phyloP scores from a whole-genome alignment of 2,113 vertebrate species.

The Caranx ignobilis region DNA sequence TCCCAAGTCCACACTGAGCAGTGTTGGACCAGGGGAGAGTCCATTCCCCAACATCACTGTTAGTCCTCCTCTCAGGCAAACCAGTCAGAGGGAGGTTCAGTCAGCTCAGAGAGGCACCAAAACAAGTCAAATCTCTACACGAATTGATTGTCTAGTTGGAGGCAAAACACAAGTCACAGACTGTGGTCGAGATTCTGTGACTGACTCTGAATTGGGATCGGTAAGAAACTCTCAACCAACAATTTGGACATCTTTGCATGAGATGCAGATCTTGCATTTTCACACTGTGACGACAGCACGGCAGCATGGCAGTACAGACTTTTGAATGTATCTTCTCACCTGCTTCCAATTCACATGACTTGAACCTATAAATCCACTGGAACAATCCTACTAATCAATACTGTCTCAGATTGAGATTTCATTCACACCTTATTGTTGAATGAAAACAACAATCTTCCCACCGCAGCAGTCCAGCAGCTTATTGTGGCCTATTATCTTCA shows the following conservation, averaged over 20 bases:
- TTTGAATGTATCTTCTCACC: constrained; percentile 19
- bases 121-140: constrained; percentile 16
- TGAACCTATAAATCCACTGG: constrained; percentile 7
- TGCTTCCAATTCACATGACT: background rate
- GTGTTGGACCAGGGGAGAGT: background rate
- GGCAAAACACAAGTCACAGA: constrained; percentile 16
- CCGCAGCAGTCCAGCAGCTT: background rate
- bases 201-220: constrained; percentile 75
- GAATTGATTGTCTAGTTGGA: constrained; percentile 43
- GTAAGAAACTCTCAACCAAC: constrained; percentile 60
- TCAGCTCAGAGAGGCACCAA: background rate
- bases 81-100: background rate
- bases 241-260: constrained; percentile 36
- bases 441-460: background rate
- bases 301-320: constrained; percentile 36
- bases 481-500: background rate
- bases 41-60: constrained; percentile 49
- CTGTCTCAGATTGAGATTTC: background rate
- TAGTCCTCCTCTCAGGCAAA: constrained; percentile 23
- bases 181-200: constrained; percentile 59
- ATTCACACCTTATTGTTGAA: no score
- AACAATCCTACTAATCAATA: constrained; percentile 40
- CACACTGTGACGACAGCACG: constrained; percentile 5
- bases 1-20: background rate
- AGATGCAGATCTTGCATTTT: constrained; percentile 5